Evolutionary conservation across 2,113 vertebrate species (phyloP).

Genomic region (Platanista minor): DNA sequence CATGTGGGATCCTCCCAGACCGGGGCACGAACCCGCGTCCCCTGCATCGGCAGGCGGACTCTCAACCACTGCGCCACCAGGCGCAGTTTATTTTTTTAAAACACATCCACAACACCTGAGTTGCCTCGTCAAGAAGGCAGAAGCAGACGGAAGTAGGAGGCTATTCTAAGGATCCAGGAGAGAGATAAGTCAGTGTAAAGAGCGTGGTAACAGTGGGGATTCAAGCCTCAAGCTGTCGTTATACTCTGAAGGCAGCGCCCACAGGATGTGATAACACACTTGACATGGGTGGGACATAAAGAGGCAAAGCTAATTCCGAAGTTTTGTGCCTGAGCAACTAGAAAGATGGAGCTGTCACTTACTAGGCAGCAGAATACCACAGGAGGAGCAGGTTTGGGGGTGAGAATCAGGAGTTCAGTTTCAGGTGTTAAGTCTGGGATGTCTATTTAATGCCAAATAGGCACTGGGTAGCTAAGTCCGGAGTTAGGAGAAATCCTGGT

Average conservation of each 20-base stretch:
- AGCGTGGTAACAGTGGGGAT: not conserved
- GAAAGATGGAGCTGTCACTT: no score
- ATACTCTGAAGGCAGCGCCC: not conserved
- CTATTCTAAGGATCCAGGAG: not conserved
- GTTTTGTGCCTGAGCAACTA: no score
- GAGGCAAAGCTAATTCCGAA: not conserved
- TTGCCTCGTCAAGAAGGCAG: not conserved
- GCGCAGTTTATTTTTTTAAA: no score
- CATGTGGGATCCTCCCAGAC: no score
- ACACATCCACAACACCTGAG: not conserved
- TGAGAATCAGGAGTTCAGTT: not conserved
- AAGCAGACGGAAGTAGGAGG: not conserved
- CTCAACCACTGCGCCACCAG: no score
- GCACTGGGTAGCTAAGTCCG: not conserved
- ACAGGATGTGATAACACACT: not conserved
- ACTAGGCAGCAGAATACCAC: no score
- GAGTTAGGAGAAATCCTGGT: not conserved
- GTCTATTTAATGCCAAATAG: not conserved
- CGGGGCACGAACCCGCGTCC: no score
- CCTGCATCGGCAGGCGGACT: no score
- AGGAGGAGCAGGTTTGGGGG: no score
- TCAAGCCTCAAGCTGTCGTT: not conserved
- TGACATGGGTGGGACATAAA: not conserved
- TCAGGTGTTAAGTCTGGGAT: not conserved
- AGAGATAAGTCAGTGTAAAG: not conserved